Conservation (phyloP, 2,888 invertebrate genomes). For the Cacoxenus indagator region DNA sequence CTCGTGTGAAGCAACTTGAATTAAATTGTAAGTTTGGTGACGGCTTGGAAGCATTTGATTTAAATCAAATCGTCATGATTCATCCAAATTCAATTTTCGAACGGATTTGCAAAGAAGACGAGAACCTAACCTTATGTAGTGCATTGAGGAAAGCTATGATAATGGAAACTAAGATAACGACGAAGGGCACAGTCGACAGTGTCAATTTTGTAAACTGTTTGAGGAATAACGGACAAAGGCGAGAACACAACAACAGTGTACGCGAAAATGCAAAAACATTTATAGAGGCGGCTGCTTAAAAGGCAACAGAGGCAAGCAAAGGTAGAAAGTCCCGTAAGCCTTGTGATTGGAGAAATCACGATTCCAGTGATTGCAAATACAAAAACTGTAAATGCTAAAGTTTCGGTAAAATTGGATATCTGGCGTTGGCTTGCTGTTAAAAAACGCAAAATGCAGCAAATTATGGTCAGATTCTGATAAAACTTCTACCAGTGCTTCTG, state of each 20-base stretch:
- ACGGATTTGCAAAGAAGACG: background rate
- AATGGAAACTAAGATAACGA: background rate
- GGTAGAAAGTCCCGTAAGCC: background rate
- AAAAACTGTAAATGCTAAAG: background rate
- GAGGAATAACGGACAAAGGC: background rate
- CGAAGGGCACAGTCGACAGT: too few species aligned
- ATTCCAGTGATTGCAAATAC: background rate
- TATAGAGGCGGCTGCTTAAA: background rate
- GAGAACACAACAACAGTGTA: background rate
- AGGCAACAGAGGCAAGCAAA: background rate
- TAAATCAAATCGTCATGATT: background rate
- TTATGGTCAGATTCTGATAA: too few species aligned
- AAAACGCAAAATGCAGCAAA: too few species aligned
- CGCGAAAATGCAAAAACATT: background rate
- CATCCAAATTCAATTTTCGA: background rate
- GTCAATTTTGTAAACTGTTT: background rate
- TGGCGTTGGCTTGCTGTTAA: background rate
- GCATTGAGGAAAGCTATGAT: slow-evolving; percentile 1
- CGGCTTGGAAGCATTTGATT: background rate
- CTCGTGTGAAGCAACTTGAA: background rate
- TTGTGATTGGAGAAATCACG: background rate
- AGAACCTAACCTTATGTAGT: background rate
- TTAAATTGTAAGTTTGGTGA: background rate
- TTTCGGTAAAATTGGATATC: background rate
- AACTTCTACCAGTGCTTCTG: too few species aligned